A percentile compares a stretch with the other conserved stretches of the same genome.
Conservation (phyloP, 2,113 vertebrate genomes). For the Cariama cristata region DNA sequence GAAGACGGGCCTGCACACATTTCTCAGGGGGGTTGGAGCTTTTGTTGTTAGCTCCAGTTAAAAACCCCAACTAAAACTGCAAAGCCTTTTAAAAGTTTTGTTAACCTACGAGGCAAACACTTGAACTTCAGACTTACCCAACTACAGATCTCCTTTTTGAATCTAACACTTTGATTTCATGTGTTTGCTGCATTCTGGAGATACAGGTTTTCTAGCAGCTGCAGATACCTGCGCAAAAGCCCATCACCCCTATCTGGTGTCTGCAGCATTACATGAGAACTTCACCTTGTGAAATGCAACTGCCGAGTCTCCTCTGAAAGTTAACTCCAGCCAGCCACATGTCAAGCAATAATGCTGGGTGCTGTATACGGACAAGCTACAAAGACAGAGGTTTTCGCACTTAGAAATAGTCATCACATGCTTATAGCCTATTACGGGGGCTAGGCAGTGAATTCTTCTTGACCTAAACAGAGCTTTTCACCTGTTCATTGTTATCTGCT, state of each 20-base stretch:
- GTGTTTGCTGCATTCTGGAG: not conserved
- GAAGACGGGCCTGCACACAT: not conserved
- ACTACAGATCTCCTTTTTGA: not conserved
- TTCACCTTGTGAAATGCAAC: not conserved
- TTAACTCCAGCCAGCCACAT: not conserved
- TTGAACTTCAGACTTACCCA: not conserved
- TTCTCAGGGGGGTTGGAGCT: not conserved
- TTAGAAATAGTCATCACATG: not conserved
- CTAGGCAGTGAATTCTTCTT: not conserved
- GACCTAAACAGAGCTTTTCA: not conserved
- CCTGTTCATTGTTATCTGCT: not conserved
- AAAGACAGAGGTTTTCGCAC: not conserved
- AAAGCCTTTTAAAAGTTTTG: not conserved
- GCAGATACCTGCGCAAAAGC: not conserved
- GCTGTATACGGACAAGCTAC: not conserved
- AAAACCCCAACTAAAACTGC: not conserved
- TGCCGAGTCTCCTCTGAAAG: not conserved
- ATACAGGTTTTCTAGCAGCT: not conserved
- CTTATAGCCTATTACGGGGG: not conserved
- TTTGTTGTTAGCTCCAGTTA: not conserved
- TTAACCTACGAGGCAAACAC: not conserved
- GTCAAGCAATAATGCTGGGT: not conserved
- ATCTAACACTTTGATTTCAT: not conserved
- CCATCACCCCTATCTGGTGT: not conserved
- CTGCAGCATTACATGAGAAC: not conserved